Percentiles rank a stretch among this genome's conserved stretches.
Evolutionary conservation across 2,113 vertebrate genomes (phyloP).

Genomic region (Eleginops maclovinus): DNA sequence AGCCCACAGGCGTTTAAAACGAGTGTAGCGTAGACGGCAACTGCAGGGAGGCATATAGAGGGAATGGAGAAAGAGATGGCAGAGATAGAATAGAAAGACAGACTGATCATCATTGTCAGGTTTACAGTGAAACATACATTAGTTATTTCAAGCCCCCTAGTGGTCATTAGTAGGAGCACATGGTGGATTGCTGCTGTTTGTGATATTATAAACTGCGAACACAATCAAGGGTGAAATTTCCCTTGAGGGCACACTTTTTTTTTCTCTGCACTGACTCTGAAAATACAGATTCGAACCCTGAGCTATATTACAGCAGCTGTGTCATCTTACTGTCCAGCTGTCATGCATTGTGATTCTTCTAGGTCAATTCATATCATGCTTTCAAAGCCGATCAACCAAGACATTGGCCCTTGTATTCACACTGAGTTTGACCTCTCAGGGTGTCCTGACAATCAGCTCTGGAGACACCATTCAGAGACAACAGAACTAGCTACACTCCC

Average conservation of each 20-base stretch:
- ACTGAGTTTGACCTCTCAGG: neutral
- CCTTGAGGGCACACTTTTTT: too few species aligned
- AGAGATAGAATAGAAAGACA: slow-evolving; percentile 11
- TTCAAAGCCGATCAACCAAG: neutral
- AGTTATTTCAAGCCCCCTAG: slow-evolving; percentile 15
- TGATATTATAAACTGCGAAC: slow-evolving; percentile 2
- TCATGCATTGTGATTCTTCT: too few species aligned
- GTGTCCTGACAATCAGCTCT: neutral
- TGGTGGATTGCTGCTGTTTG: slow-evolving; percentile 4
- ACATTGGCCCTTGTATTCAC: neutral
- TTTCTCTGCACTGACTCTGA: too few species aligned
- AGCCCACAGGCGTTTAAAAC: slow-evolving; percentile 60
- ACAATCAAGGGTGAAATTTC: too few species aligned
- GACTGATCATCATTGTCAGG: slow-evolving; percentile 6
- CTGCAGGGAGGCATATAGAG: slow-evolving; percentile 7
- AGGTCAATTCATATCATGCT: too few species aligned
- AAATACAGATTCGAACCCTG: too few species aligned
- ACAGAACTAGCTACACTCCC: neutral
- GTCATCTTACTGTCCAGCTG: too few species aligned
- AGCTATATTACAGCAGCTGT: too few species aligned
- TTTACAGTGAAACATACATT: slow-evolving; percentile 18
- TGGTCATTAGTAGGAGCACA: slow-evolving; percentile 34
- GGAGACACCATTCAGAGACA: neutral
- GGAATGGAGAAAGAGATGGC: slow-evolving; percentile 19
- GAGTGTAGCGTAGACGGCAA: slow-evolving; percentile 35